These are phyloP conservation scores for Erebia ligea DNA, from an alignment of 2,888 invertebrate genomes.

Conservation along the genomic window DNA sequence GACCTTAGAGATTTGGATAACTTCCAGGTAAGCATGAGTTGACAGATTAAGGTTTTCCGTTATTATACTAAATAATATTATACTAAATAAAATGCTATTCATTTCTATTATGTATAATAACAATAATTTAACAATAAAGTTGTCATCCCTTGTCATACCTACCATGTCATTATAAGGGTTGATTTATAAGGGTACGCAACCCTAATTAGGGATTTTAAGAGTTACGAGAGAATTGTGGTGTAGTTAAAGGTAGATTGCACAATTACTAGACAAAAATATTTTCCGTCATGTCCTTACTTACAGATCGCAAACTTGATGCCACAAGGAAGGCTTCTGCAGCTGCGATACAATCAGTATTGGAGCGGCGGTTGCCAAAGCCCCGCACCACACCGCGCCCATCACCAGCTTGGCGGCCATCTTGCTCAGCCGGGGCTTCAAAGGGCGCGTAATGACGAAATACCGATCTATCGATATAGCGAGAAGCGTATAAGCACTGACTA, in stretches of 20 bases:
- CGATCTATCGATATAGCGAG: slow-evolving; percentile 96
- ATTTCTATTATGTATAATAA: too few species aligned
- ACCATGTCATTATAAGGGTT: too few species aligned
- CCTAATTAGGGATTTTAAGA: too few species aligned
- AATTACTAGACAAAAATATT: background rate
- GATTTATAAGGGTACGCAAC: too few species aligned
- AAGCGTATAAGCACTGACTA: slow-evolving; percentile 94
- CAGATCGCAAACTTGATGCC: slow-evolving; percentile 86
- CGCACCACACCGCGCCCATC: slow-evolving; percentile 88
- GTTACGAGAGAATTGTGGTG: background rate
- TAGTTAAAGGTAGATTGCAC: slow-evolving; percentile 54
- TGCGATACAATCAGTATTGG: slow-evolving; percentile 91
- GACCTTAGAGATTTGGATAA: too few species aligned
- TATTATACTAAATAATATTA: too few species aligned
- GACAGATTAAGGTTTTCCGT: too few species aligned
- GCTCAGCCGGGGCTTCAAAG: slow-evolving; percentile 90
- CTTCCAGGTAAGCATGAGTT: too few species aligned
- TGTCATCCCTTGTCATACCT: too few species aligned
- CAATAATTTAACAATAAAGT: too few species aligned
- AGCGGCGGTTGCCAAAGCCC: slow-evolving; percentile 90
- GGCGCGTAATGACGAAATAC: slow-evolving; percentile 95
- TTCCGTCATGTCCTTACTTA: slow-evolving; percentile 68
- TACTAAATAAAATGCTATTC: too few species aligned
- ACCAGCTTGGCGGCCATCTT: slow-evolving; percentile 87
- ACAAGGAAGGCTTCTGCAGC: slow-evolving; percentile 84